A percentile compares a stretch with the other conserved stretches of the same genome.
phyloP scores from a whole-genome alignment of 2,113 vertebrate genomes.

The Arvicanthis niloticus region DNA sequence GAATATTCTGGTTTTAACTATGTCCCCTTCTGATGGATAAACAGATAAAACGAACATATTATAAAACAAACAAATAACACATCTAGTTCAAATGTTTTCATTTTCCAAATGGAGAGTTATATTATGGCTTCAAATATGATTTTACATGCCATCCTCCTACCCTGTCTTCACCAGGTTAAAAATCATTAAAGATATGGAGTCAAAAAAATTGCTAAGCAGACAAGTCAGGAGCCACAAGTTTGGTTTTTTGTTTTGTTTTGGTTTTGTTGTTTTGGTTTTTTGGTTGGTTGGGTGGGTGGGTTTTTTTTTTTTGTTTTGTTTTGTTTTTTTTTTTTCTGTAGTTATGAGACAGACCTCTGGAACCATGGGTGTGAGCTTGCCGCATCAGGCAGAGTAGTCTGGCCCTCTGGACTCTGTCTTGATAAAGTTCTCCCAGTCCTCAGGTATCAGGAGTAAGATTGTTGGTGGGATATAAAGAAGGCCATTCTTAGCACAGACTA shows the following conservation, averaged over 20 bases:
- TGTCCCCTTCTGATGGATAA: neutral
- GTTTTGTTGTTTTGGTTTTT: too few species aligned
- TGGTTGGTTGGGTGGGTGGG: too few species aligned
- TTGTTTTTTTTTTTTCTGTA: neutral
- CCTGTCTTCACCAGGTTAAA: neutral
- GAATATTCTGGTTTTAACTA: neutral
- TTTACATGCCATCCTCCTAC: neutral
- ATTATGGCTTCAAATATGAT: neutral
- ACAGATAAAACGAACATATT: neutral
- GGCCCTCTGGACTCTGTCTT: neutral
- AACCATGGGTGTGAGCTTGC: neutral
- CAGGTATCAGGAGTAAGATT: neutral
- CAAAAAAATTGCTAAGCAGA: neutral
- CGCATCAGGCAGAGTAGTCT: neutral
- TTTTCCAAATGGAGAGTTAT: neutral
- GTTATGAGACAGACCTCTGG: neutral
- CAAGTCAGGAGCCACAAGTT: neutral
- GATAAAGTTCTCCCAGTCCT: neutral
- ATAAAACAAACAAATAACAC: neutral
- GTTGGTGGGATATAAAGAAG: neutral
- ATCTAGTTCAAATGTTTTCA: neutral
- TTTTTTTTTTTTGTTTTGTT: too few species aligned
- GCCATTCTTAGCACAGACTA: neutral
- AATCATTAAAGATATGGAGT: neutral
- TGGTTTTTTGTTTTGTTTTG: neutral